Evolutionary conservation across 1,140 invertebrate species (phyloP), one percentile per base, ranked within the genome.

Genomic region (Coenobita brevimanus): DNA sequence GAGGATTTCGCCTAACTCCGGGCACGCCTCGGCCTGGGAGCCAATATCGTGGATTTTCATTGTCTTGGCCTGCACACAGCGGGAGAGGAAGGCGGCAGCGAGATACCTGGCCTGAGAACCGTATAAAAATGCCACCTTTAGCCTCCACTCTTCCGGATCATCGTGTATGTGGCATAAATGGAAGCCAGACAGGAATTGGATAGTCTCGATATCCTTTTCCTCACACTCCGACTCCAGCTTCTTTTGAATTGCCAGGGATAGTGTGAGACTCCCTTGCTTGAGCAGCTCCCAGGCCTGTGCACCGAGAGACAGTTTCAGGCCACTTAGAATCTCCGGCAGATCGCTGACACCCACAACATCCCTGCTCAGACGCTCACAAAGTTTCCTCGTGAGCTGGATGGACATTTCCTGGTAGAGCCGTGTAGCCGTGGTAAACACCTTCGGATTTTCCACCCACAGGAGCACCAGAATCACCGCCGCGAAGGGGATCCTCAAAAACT

Each of bases 361-460:
- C 54, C 46, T 84, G 57, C 82, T 84, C 24, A 75, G 15, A 38
- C 82, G 82, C 36, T 84, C 82, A 27, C 43, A 67, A 30, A 84
- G 27, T 50, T 60, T 75, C 17, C 41, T 57, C 8, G 54, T 50
- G 54, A 75, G 71, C 38, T 54, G 69, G 15, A 10, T 17, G 8
- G 60, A 84, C n/a, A 84, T 50, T 60, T 84, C 67, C 36, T 84
- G 69, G 36, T 84, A 84, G 27, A 84, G 36, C n/a, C 71, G 43
- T 3, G 82, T 84, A 8, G 82, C 54, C 75, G 82, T 54, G 30
- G 82, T 60, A 1, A 33, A 36, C 17, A 80, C 36, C 27, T 80
- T 50, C 15, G 76, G 69, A 41, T 75, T 41, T 6, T 84, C 43
- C n/a, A 33, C 75, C 82, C 82, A 84, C 13, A 73, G n/a, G n/a